Conservation (phyloP, 2,888 invertebrate species). For the Pollenia angustigena region DNA sequence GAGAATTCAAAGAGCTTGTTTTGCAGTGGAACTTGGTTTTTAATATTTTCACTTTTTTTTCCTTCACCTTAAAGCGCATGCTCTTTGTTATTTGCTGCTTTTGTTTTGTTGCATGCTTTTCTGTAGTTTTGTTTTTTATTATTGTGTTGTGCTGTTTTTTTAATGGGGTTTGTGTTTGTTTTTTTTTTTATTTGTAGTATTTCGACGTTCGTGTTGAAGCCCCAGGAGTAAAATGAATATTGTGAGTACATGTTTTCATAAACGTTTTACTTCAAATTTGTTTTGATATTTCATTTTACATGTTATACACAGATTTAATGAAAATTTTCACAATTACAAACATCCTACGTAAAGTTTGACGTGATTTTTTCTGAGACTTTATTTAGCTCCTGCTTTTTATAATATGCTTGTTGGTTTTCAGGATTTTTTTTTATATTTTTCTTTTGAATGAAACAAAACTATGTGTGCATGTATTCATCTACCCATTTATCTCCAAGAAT, state of each 20-base stretch:
- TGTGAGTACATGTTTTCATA: conserved; percentile 5
- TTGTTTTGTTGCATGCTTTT: conserved; percentile 19
- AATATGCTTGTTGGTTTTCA: neutral
- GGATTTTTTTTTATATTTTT: conserved; percentile 4
- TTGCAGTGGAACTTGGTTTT: neutral
- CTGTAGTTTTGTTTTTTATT: conserved; percentile 6
- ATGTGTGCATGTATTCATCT: neutral
- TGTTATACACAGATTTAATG: neutral
- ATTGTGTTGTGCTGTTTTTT: neutral
- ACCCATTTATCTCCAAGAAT: neutral
- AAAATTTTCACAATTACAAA: neutral
- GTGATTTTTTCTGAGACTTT: neutral
- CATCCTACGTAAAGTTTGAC: conserved; percentile 3
- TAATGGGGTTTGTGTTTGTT: neutral
- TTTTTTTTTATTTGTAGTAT: neutral
- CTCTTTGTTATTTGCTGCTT: conserved; percentile 33
- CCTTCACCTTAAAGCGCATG: conserved; percentile 42
- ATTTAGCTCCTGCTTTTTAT: neutral
- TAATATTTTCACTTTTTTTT: neutral
- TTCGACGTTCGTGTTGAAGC: neutral
- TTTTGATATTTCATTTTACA: conserved; percentile 17
- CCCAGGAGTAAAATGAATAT: conserved; percentile 43
- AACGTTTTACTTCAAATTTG: conserved; percentile 20
- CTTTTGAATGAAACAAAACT: neutral
- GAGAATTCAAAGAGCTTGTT: neutral